These are phyloP conservation scores for Poecilobothrus nobilitatus DNA, from an alignment of 2,888 invertebrate species.

Conservation along the genomic window DNA sequence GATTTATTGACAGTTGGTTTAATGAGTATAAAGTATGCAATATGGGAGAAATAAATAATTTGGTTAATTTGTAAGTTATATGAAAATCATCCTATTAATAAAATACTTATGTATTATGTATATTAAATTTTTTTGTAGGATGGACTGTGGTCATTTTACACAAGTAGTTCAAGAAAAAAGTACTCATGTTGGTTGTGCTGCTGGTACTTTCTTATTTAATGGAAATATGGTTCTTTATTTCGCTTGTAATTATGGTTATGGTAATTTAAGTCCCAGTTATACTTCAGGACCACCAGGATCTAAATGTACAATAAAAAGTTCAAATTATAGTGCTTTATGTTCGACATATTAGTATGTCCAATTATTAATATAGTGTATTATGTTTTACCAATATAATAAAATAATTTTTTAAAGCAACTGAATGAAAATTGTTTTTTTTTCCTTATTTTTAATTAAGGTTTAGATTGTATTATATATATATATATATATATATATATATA, in stretches of 20 bases:
- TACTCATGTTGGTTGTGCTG: background rate
- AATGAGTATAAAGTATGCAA: background rate
- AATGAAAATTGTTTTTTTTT: too few relatives aligned
- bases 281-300: background rate
- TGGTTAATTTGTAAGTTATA: too few relatives aligned
- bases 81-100: too few relatives aligned
- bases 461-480: too few relatives aligned
- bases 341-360: constrained; percentile 8
- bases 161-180: background rate
- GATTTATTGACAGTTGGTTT: background rate
- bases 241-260: constrained; percentile 9
- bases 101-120: too few relatives aligned
- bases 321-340: constrained; percentile 9
- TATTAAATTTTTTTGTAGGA: background rate
- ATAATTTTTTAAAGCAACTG: too few relatives aligned
- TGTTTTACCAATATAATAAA: constrained; percentile 3
- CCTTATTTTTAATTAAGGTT: too few relatives aligned
- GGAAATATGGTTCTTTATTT: background rate
- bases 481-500: too few relatives aligned
- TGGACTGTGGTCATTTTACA: background rate
- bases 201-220: background rate
- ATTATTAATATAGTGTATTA: constrained; percentile 12
- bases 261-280: background rate
- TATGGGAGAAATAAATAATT: background rate
- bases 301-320: constrained; percentile 7